Percentiles rank a stretch among this genome's conserved stretches.
Evolutionary conservation across 1,140 invertebrate genomes (phyloP).

Genomic region (Catajapyx aquilonaris): DNA sequence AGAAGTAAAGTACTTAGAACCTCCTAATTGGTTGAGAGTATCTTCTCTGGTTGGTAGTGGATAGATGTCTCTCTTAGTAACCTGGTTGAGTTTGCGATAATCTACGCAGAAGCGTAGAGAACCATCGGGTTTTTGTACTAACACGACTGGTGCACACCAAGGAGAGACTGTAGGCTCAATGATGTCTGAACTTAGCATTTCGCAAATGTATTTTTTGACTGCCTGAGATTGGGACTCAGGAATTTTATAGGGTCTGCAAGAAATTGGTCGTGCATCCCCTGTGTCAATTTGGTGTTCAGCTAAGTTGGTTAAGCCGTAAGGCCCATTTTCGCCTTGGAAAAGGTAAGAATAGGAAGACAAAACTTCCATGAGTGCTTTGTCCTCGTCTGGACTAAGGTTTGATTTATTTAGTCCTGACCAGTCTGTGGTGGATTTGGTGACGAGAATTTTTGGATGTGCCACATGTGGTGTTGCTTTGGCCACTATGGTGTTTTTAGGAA

Average conservation of each 20-base stretch:
- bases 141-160: slow-evolving; percentile 10
- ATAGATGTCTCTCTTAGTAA: slow-evolving; percentile 21
- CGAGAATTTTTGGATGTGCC: too few relatives aligned
- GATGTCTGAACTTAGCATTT: slow-evolving; percentile 10
- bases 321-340: background rate
- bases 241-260: slow-evolving; percentile 4
- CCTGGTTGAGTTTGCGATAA: slow-evolving; percentile 22
- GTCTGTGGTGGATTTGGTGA: too few relatives aligned
- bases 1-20: slow-evolving; percentile 16
- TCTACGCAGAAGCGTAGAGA: slow-evolving; percentile 23
- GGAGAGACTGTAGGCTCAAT: slow-evolving; percentile 10
- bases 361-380: too few relatives aligned
- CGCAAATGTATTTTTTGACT: slow-evolving; percentile 7
- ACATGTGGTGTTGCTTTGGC: too few relatives aligned
- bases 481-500: too few relatives aligned
- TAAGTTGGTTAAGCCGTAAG: background rate
- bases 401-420: too few relatives aligned
- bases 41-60: slow-evolving; percentile 24
- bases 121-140: slow-evolving; percentile 11
- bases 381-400: too few relatives aligned
- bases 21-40: slow-evolving; percentile 20
- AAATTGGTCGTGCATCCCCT: slow-evolving; percentile 7
- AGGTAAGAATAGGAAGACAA: too few relatives aligned
- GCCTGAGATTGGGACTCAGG: slow-evolving; percentile 4
- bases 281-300: slow-evolving; percentile 9